These are phyloP conservation scores for Nasonia vitripennis DNA, from an alignment of 1,140 invertebrate species.

Conservation along the genomic window DNA sequence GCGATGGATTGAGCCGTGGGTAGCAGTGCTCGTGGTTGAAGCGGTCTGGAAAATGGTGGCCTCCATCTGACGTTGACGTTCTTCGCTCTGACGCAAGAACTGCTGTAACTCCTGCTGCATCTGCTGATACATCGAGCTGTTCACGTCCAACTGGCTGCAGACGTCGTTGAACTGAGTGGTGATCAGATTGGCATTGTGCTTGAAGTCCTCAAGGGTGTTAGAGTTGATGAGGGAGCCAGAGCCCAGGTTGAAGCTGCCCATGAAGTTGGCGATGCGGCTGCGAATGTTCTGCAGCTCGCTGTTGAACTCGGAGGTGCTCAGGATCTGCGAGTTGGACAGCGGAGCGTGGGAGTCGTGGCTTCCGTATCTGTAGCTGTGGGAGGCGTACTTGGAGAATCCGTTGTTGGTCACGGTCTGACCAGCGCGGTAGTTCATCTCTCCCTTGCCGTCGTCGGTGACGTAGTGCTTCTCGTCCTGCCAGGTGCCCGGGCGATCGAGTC, in stretches of 20 bases:
- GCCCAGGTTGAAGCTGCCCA: constrained; percentile 21
- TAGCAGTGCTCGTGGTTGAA: background rate
- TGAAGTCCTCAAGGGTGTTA: constrained; percentile 27
- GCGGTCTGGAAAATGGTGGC: background rate
- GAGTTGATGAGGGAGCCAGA: background rate
- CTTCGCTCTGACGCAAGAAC: constrained; percentile 34
- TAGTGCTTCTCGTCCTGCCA: constrained; percentile 59
- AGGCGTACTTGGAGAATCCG: constrained; percentile 43
- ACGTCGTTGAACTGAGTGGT: constrained; percentile 29
- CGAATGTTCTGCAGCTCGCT: constrained; percentile 32
- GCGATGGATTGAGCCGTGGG: background rate
- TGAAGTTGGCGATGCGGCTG: constrained; percentile 39
- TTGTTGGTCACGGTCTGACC: constrained; percentile 54
- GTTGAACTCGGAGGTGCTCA: constrained; percentile 29
- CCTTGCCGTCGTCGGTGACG: constrained; percentile 54
- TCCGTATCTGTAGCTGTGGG: constrained; percentile 41
- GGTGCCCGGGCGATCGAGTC: constrained; percentile 51
- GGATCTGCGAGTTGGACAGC: constrained; percentile 9
- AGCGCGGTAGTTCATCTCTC: constrained; percentile 54
- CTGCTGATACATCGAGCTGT: constrained; percentile 31
- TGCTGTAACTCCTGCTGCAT: constrained; percentile 22
- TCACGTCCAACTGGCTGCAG: constrained; percentile 29
- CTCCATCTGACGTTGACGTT: constrained; percentile 28
- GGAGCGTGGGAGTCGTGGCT: constrained; percentile 36
- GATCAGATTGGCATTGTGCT: constrained; percentile 16